Percentiles rank a stretch among this genome's conserved stretches.
phyloP scores from a whole-genome alignment of 2,797 vertebrate species.

The Delichon dasypus region DNA sequence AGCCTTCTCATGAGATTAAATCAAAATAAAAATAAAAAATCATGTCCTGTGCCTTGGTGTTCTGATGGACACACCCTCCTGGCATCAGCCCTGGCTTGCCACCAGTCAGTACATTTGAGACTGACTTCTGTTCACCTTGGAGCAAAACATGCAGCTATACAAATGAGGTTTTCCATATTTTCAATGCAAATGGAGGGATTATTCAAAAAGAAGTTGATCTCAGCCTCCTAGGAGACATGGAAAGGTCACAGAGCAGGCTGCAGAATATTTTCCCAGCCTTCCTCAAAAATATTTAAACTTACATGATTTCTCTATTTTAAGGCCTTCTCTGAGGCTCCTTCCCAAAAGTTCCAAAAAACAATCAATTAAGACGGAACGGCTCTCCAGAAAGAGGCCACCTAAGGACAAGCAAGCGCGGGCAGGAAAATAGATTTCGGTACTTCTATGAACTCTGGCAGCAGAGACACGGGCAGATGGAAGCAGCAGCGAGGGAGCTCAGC shows the following conservation, averaged over 20 bases:
- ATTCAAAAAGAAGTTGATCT: constrained; percentile 10
- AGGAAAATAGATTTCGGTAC: not conserved
- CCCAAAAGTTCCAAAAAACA: not conserved
- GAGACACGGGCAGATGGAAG: not conserved
- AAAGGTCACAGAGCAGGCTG: constrained; percentile 16
- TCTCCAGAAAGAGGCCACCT: not conserved
- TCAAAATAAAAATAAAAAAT: not conserved
- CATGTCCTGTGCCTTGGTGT: not conserved
- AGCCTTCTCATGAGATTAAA: not conserved
- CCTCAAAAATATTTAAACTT: not conserved
- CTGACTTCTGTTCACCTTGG: not conserved
- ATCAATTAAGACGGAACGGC: not conserved
- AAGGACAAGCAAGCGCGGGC: constrained; percentile 1
- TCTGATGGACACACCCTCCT: not conserved
- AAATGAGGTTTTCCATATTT: not conserved
- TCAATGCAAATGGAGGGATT: not conserved
- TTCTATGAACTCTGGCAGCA: constrained; percentile 60
- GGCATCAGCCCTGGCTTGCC: not conserved
- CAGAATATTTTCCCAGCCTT: constrained; percentile 23
- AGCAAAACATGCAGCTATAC: not conserved
- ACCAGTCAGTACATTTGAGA: not conserved
- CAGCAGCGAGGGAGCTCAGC: constrained; percentile 5
- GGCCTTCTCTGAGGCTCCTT: not conserved
- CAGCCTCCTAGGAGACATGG: not conserved
- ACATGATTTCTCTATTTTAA: constrained; percentile 29